A percentile compares a stretch with the other conserved stretches of the same genome.
These are phyloP conservation scores for Epinephelus coioides DNA, from an alignment of 2,797 vertebrate genomes.

Conservation along the genomic window DNA sequence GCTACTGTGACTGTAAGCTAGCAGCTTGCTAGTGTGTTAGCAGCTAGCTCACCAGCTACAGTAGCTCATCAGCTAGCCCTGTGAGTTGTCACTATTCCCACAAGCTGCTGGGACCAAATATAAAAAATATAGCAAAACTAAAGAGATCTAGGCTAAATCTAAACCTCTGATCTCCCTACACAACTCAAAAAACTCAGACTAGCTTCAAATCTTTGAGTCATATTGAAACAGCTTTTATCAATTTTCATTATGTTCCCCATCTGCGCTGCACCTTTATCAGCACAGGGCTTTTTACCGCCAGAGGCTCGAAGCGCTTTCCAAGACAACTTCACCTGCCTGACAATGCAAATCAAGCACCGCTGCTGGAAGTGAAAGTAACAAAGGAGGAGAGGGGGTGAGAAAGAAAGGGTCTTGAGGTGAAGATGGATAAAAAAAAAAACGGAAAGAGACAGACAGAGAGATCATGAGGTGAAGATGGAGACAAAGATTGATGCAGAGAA, in stretches of 20 bases:
- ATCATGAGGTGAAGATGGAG: conserved; percentile 67
- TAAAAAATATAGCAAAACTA: too few species aligned
- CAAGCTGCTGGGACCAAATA: neutral
- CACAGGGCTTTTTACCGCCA: conserved; percentile 23
- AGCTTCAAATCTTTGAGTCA: conserved; percentile 27
- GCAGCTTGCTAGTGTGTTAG: neutral
- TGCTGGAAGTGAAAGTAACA: conserved; percentile 31
- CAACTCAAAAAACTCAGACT: conserved; percentile 13
- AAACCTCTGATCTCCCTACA: conserved; percentile 18
- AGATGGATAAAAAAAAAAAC: conserved; percentile 19
- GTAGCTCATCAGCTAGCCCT: neutral
- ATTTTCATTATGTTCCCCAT: conserved; percentile 29
- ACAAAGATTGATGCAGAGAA: conserved; percentile 61
- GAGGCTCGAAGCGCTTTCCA: conserved; percentile 45
- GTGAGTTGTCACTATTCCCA: neutral
- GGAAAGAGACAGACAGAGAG: conserved; percentile 26
- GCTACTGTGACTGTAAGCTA: neutral
- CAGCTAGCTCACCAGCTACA: neutral
- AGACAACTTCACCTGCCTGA: conserved; percentile 48
- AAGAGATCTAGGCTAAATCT: neutral
- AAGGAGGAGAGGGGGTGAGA: conserved; percentile 23
- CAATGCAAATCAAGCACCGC: conserved; percentile 40
- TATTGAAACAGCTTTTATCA: conserved; percentile 14
- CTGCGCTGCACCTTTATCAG: conserved; percentile 32
- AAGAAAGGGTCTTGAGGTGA: neutral